Evolutionary conservation across 1,140 invertebrate species (phyloP), one percentile per base, ranked within the genome.

Genomic region (Drosophila kepulauana): DNA sequence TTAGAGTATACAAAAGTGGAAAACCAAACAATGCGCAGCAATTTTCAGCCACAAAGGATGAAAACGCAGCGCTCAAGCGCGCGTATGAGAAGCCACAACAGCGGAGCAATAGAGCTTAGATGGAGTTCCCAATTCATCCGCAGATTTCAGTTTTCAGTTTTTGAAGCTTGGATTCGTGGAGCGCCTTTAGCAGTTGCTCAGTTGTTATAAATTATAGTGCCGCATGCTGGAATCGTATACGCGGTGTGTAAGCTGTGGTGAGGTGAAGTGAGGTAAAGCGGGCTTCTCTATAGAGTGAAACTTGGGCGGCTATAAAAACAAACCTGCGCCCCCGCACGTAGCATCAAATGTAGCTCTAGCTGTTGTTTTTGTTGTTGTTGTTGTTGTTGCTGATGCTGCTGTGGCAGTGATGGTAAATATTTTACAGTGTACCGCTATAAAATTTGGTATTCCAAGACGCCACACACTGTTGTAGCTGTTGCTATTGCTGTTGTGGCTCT

Each of bases 181-280:
- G 86, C 86, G 86, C 86, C 86, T 90, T 78, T 69, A 90, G 85
- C 85, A 56, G 64, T 67, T 64, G 57, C 62, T 75, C 72, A 88
- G 82, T 88, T 87, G 86, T 90, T 90, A 90, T 90, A 90, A 90
- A 90, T 90, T 90, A 90, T 90, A 90, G 86, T 90, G 86, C 81
- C 87, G 86, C 86, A 90, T 86, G 78, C 86, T 81, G 5, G 54
- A 41, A 8, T 57, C 8, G 2, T 16, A 20, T 43, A 43, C 41
- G n/a, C 54, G 10, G 54, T 7, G 25, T 1, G 7, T 41, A 5
- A 1, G 10, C 1, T 8, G 58, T 20, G 0, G 7, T 33, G 58
- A 33, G 13, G 25, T 4, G 46, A 33, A 33, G 30, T 8, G 30
- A 8, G 80, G 66, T 71, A 66, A 72, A 75, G 81, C 20, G 57